Percentiles rank a stretch among this genome's conserved stretches.
Conservation (phyloP, 1,140 invertebrate genomes). For the Drosophila dunni region DNA sequence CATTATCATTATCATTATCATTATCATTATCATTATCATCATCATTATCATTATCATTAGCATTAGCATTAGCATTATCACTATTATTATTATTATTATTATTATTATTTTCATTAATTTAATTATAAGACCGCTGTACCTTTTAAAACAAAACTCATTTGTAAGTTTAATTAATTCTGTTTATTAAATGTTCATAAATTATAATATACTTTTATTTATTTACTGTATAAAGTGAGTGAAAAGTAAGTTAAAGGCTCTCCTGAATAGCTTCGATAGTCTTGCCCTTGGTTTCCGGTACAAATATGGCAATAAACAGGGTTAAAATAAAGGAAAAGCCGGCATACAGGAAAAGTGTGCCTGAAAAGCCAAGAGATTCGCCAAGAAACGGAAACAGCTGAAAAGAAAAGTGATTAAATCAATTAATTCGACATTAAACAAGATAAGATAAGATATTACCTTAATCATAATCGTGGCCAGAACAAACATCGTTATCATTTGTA, state of each 20-base stretch:
- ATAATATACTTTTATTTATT: not conserved
- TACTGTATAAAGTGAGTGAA: not conserved
- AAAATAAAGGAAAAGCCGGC: conserved; percentile 9
- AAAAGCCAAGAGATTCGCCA: not conserved
- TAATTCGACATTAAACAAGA: not conserved
- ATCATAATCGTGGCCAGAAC: not conserved
- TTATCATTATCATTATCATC: no score
- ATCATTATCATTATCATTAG: no score
- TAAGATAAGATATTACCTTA: not conserved
- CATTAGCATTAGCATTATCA: no score
- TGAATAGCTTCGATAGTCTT: conserved; percentile 88
- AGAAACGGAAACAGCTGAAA: conserved; percentile 18
- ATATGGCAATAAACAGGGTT: conserved; percentile 36
- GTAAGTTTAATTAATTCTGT: no score
- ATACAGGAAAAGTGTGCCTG: not conserved
- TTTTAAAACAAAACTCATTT: no score
- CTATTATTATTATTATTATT: no score
- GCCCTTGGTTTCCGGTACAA: conserved; percentile 88
- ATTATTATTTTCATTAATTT: no score
- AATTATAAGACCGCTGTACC: no score
- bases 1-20: no score
- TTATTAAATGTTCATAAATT: no score
- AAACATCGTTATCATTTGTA: conserved; percentile 12
- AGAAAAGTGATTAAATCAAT: not conserved
- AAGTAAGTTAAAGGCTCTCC: conserved; percentile 25